These are phyloP conservation scores for Hetaerina titia DNA, from an alignment of 2,888 invertebrate genomes.

Conservation along the genomic window DNA sequence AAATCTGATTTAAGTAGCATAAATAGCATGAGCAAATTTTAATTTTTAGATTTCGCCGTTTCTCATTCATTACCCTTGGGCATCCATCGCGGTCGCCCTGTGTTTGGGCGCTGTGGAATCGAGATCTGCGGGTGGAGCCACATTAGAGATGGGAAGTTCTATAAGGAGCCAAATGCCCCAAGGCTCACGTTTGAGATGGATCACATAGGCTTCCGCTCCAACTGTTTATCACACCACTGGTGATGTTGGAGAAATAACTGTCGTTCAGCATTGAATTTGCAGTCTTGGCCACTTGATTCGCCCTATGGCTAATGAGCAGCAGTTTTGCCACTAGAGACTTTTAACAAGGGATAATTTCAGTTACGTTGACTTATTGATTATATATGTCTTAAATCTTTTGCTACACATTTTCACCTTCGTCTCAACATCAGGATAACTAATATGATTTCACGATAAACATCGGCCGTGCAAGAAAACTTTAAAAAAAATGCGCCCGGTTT, in stretches of 20 bases:
- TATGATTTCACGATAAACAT: too few relatives aligned
- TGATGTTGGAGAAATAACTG: background rate
- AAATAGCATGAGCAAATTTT: too few relatives aligned
- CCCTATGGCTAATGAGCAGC: background rate
- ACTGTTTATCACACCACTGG: background rate
- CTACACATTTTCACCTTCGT: too few relatives aligned
- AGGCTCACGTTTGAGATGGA: background rate
- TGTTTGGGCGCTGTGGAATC: background rate
- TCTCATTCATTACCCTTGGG: background rate
- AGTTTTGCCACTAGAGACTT: too few relatives aligned
- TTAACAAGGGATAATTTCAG: too few relatives aligned
- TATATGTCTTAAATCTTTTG: too few relatives aligned
- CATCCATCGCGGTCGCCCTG: background rate
- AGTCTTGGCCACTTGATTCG: background rate
- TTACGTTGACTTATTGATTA: too few relatives aligned
- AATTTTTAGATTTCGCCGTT: background rate
- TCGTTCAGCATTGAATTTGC: background rate
- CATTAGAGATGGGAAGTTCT: background rate
- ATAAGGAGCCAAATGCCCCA: background rate
- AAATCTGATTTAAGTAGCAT: too few relatives aligned
- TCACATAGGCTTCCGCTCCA: background rate
- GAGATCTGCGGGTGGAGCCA: background rate
- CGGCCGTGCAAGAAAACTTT: too few relatives aligned
- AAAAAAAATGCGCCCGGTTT: too few relatives aligned
- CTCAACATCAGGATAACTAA: too few relatives aligned